Percentiles rank a stretch among this genome's conserved stretches.
phyloP scores from a whole-genome alignment of 2,113 vertebrate species.

The Ahaetulla prasina region DNA sequence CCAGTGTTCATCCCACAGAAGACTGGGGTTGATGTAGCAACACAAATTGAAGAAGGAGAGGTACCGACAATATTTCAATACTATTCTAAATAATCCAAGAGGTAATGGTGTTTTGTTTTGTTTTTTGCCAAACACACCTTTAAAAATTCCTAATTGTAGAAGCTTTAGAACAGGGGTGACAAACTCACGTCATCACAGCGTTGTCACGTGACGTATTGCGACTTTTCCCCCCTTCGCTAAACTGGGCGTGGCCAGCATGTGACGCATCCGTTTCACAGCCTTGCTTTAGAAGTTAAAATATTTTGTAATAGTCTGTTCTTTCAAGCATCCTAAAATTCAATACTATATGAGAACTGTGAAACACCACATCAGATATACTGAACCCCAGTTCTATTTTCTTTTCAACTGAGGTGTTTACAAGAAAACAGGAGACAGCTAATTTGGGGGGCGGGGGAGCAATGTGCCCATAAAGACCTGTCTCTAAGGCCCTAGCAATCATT shows the following conservation, averaged over 20 bases:
- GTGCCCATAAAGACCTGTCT: not conserved
- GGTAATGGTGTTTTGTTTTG: not conserved
- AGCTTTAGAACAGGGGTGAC: not conserved
- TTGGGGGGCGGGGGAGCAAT: not conserved
- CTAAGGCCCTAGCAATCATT: not conserved
- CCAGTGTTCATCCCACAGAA: constrained; percentile 91
- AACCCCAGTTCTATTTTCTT: fast-evolving
- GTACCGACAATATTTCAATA: constrained; percentile 59
- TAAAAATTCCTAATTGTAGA: not conserved
- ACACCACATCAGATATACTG: not conserved
- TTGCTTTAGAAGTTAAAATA: not conserved
- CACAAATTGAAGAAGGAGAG: constrained; percentile 91
- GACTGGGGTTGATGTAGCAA: constrained; percentile 82
- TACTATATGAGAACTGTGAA: not conserved
- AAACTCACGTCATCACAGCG: too few relatives aligned
- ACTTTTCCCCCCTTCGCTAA: too few relatives aligned
- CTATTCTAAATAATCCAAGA: not conserved
- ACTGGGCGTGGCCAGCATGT: too few relatives aligned
- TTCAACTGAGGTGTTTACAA: not conserved
- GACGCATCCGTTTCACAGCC: too few relatives aligned
- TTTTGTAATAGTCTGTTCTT: not conserved
- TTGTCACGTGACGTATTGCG: too few relatives aligned
- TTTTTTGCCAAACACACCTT: not conserved
- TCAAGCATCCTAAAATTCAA: not conserved
- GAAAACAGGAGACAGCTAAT: not conserved